Percentiles rank a stretch among this genome's conserved stretches.
Evolutionary conservation across 1,140 invertebrate species (phyloP).

Genomic region (Kradibia gibbosae): DNA sequence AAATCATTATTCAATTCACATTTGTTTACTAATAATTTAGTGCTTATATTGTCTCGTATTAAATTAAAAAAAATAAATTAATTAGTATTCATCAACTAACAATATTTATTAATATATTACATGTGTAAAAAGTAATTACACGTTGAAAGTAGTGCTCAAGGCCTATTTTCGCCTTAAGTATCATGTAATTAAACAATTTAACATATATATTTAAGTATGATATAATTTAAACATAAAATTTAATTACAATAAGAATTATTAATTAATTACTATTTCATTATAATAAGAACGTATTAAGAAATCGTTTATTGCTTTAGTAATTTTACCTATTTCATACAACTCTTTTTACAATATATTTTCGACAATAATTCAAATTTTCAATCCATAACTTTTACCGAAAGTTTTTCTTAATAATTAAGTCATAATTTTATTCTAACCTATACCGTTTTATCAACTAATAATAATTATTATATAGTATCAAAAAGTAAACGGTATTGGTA

Average conservation of each 20-base stretch:
- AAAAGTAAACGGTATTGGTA: neutral
- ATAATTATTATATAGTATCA: neutral
- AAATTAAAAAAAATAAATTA: neutral
- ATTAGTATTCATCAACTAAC: slow-evolving; percentile 3
- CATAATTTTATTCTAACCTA: neutral
- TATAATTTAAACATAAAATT: slow-evolving; percentile 1
- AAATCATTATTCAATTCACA: too few relatives aligned
- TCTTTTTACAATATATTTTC: neutral
- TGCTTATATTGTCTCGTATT: neutral
- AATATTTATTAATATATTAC: slow-evolving; percentile 36
- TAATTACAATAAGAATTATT: neutral
- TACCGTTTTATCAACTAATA: neutral
- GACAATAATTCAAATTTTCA: neutral
- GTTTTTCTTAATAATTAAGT: slow-evolving; percentile 7
- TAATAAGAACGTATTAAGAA: neutral
- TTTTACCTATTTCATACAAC: neutral
- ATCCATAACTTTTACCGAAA: neutral
- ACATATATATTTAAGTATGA: slow-evolving; percentile 9
- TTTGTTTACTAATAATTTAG: too few relatives aligned
- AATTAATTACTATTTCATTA: too few relatives aligned
- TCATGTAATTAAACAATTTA: neutral
- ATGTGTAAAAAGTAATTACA: slow-evolving; percentile 29
- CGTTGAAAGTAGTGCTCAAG: neutral
- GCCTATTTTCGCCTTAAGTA: neutral
- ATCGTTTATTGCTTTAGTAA: neutral